Evolutionary conservation across 2,888 invertebrate genomes (phyloP).

Genomic region (Galerucella nymphaeae): DNA sequence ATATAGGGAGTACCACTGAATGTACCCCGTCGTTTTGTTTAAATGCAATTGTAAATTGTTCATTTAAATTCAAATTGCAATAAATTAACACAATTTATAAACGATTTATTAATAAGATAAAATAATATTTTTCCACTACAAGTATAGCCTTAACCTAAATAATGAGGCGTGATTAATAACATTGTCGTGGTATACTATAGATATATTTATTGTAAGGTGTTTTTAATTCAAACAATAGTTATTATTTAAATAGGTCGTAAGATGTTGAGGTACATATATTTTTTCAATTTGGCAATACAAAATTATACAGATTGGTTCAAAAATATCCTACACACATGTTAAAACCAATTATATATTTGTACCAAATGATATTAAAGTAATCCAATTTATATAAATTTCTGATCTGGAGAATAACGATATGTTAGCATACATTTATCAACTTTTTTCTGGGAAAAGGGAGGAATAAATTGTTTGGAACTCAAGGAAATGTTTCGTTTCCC

Average conservation of each 20-base stretch:
- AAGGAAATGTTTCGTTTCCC: slow-evolving; percentile 17
- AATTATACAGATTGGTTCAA: no score
- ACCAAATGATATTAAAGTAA: background rate
- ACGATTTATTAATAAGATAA: slow-evolving; percentile 40
- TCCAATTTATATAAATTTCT: background rate
- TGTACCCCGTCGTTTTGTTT: background rate
- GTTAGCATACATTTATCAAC: background rate
- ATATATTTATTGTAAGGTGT: slow-evolving; percentile 8
- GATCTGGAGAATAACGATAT: background rate
- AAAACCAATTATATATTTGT: background rate
- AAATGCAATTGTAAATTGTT: background rate
- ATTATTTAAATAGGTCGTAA: background rate
- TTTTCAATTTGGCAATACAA: no score
- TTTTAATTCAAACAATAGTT: slow-evolving; percentile 9
- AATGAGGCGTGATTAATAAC: slow-evolving; percentile 26
- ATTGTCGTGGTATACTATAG: slow-evolving; percentile 22
- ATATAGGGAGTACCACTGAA: background rate
- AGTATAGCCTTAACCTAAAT: slow-evolving; percentile 41
- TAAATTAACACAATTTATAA: slow-evolving; percentile 39
- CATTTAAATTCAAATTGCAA: slow-evolving; percentile 18
- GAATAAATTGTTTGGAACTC: slow-evolving; percentile 7
- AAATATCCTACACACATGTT: background rate
- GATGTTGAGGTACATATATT: background rate
- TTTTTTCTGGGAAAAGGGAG: slow-evolving; percentile 12
- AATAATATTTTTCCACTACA: slow-evolving; percentile 41